Evolutionary conservation across 2,888 invertebrate species (phyloP), one percentile per base, ranked within the genome.

Genomic region (Pristionchus fissidentatus): DNA sequence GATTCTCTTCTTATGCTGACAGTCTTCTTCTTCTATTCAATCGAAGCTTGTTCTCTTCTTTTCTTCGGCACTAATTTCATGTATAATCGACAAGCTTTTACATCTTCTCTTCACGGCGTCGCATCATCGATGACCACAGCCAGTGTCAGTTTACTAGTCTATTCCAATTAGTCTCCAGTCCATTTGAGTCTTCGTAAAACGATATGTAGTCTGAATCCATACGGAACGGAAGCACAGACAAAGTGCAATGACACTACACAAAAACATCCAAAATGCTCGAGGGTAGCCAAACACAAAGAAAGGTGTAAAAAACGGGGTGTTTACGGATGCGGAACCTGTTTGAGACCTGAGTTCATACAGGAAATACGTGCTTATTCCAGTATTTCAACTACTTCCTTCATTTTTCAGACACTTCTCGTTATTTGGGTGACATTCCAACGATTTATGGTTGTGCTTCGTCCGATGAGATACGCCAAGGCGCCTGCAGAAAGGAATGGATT

Each of bases 391-490:
- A 15, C 46, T 46, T 46, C 10, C 15, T 66, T 66, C 19, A 10
- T n/a, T 49, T 87, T 90, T 41, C 87, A 90, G 90, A 91, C 91
- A 4, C 86, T 91, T 83, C 87, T 91, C 8, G 91, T 91, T 79
- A 90, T 91, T 49, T 90, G 89, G 86, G 91, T 91, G 75, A 88
- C 91, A 26, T 88, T 90, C 46, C 88, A 90, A 70, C 87, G 91
- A 0, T 91, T 90, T 60, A 87, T 91, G 81, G 91, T 91, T 22
- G 90, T 91, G 19, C 80, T 88, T 70, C 86, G 89, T 83, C 91
- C 91, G 7, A 84, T 91, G 62, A 86, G 89, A 83, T 91, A 88
- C 79, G 90, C 91, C 43, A 87, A 84, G 38, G 60, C 78, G n/a
- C 70, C 81, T 19, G 46, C 66, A 26, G 79, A 79, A 19, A 62